A percentile compares a stretch with the other conserved stretches of the same genome.
Conservation (phyloP, 92 coral and sea anemone genomes). For the Palythoa caribaeorum region DNA sequence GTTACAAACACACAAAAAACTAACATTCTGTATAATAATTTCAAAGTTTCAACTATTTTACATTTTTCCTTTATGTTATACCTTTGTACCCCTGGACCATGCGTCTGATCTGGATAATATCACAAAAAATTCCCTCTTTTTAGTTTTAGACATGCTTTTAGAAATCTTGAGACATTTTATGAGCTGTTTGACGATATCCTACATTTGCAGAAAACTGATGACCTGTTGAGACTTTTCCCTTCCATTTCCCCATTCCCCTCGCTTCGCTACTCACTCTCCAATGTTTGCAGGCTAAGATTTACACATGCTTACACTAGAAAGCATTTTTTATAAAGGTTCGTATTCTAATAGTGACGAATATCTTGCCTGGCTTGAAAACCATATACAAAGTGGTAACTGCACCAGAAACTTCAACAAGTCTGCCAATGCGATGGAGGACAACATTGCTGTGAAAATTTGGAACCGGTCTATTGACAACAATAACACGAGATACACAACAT, state of each 20-base stretch:
- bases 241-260: too few relatives aligned
- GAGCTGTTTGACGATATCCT: slow-evolving; percentile 53
- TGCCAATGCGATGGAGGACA: slow-evolving; percentile 4
- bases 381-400: background rate
- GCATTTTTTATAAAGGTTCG: too few relatives aligned
- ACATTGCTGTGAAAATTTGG: slow-evolving; percentile 19
- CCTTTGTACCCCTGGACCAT: slow-evolving; percentile 5
- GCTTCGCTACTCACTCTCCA: too few relatives aligned
- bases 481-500: background rate
- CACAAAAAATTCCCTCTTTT: too few relatives aligned
- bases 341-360: background rate
- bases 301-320: too few relatives aligned
- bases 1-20: background rate
- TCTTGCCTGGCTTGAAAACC: too few relatives aligned
- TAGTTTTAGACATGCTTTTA: slow-evolving; percentile 25
- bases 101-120: background rate
- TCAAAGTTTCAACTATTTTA: background rate
- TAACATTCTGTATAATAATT: slow-evolving; percentile 2
- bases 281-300: too few relatives aligned
- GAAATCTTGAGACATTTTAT: slow-evolving; percentile 45
- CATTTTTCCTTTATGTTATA: background rate
- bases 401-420: slow-evolving; percentile 7
- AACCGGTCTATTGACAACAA: slow-evolving; percentile 1
- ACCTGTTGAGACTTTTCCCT: background rate
- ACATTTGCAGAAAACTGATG: slow-evolving; percentile 26